A percentile compares a stretch with the other conserved stretches of the same genome.
phyloP scores from a whole-genome alignment of 1,140 invertebrate genomes.

The Bombus waltoni region DNA sequence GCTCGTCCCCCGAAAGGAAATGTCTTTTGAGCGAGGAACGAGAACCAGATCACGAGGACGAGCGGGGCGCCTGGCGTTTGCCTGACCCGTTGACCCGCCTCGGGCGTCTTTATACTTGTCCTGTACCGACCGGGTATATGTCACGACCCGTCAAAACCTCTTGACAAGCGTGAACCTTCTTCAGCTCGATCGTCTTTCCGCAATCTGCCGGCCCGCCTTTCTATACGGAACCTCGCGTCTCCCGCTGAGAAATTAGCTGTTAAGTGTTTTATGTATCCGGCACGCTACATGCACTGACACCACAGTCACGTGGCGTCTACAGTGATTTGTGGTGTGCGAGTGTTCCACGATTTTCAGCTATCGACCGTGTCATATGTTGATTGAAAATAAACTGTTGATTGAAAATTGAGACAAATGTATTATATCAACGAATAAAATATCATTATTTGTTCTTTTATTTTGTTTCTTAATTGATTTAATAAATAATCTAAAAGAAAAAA shows the following conservation, averaged over 20 bases:
- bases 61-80: constrained; percentile 70
- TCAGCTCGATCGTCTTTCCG: constrained; percentile 52
- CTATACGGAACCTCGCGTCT: constrained; percentile 25
- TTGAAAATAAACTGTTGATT: not conserved
- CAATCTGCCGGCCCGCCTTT: not conserved
- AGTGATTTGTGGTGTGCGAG: constrained; percentile 30
- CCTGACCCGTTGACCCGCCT: constrained; percentile 61
- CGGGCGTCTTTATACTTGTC: constrained; percentile 26
- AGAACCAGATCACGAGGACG: constrained; percentile 70
- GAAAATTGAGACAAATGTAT: too few species aligned
- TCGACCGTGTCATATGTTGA: not conserved
- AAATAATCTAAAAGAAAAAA: too few species aligned
- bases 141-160: constrained; percentile 71
- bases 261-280: constrained; percentile 77
- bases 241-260: constrained; percentile 71
- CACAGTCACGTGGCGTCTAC: constrained; percentile 55
- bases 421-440: too few species aligned
- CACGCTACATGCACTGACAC: constrained; percentile 40
- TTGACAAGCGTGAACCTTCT: constrained; percentile 50
- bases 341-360: constrained; percentile 1
- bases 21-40: constrained; percentile 67
- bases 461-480: too few species aligned
- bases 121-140: constrained; percentile 54
- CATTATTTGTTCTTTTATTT: too few species aligned
- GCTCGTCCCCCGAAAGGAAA: constrained; percentile 66